Conservation (phyloP, 2,113 vertebrate species). For the Lophochroa leadbeateri region DNA sequence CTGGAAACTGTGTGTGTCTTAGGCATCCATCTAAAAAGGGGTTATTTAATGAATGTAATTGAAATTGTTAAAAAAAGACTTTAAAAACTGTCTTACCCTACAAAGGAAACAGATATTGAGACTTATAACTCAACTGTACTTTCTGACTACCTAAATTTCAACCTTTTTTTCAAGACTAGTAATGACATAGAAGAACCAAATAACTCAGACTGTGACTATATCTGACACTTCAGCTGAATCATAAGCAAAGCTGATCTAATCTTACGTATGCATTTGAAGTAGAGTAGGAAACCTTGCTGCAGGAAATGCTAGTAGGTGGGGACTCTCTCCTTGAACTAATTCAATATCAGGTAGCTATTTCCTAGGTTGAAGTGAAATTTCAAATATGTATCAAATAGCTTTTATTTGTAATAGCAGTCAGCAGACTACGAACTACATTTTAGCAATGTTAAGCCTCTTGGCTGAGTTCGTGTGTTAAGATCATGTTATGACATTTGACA, state of each 20-base stretch:
- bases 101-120: background rate
- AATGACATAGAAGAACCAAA: background rate
- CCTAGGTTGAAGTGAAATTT: background rate
- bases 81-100: background rate
- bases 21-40: background rate
- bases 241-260: background rate
- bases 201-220: background rate
- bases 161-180: background rate
- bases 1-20: background rate
- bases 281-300: background rate
- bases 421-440: background rate
- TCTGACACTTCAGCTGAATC: background rate
- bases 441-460: background rate
- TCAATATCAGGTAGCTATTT: background rate
- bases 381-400: background rate
- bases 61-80: constrained; percentile 18
- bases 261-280: background rate
- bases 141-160: background rate
- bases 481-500: accelerated
- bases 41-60: background rate
- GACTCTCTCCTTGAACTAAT: background rate
- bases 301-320: background rate
- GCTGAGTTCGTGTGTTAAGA: background rate
- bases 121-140: background rate
- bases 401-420: background rate